phyloP scores from a whole-genome alignment of 2,797 vertebrate genomes.

The Philypnodon macrostomus region DNA sequence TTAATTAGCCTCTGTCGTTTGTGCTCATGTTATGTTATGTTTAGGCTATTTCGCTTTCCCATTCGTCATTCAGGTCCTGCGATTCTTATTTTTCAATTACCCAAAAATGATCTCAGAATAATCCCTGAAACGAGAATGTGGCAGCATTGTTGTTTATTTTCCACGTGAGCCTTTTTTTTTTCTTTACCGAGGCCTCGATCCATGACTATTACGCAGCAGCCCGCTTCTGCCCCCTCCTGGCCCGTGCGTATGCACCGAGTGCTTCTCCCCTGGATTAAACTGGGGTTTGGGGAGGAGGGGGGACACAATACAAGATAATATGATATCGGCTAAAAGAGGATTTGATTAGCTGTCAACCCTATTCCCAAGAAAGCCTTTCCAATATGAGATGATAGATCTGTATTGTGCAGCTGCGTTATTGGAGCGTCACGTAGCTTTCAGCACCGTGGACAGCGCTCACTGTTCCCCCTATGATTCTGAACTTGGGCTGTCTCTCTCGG shows the following conservation, averaged over 20 bases:
- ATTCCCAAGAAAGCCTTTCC: not conserved
- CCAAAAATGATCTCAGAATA: conserved; percentile 2
- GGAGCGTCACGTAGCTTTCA: conserved; percentile 32
- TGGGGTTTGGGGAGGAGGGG: not conserved
- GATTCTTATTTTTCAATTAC: no score
- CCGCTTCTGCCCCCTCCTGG: conserved; percentile 62
- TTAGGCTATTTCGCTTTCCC: no score
- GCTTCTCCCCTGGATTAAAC: not conserved
- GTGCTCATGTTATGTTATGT: no score
- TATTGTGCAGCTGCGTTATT: not conserved
- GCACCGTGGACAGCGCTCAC: conserved; percentile 64
- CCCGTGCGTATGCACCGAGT: not conserved
- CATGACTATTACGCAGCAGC: conserved; percentile 10
- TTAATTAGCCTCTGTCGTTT: no score
- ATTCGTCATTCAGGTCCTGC: no score
- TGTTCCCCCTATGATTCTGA: conserved; percentile 1
- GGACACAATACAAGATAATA: not conserved
- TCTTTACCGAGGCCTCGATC: conserved; percentile 7
- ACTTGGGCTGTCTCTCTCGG: not conserved
- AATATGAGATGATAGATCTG: conserved; percentile 2
- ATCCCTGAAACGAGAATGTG: conserved; percentile 4
- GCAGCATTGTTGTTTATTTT: conserved; percentile 15
- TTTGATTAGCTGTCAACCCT: conserved; percentile 1
- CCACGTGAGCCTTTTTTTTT: conserved; percentile 2
- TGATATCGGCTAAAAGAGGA: not conserved